Conservation (phyloP, 2,797 vertebrate genomes). For the Melanotaenia trifasciata region DNA sequence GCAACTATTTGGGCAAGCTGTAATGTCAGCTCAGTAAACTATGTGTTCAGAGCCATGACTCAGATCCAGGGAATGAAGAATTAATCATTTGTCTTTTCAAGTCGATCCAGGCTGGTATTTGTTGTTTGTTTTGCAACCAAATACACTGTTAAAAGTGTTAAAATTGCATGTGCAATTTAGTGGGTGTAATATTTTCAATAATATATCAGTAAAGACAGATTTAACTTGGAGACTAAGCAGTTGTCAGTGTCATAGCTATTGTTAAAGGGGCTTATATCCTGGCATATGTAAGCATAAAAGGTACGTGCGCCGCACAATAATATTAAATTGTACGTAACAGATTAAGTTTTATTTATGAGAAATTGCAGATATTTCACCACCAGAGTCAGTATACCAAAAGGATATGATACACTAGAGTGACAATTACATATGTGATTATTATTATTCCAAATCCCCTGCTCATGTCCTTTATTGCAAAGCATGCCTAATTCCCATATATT, state of each 20-base stretch:
- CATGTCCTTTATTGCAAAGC: slow-evolving; percentile 56
- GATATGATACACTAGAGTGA: slow-evolving; percentile 37
- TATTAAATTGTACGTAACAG: slow-evolving; percentile 29
- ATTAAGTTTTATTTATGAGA: slow-evolving; percentile 30
- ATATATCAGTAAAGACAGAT: slow-evolving; percentile 37
- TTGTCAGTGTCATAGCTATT: slow-evolving; percentile 44
- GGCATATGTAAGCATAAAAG: slow-evolving; percentile 25
- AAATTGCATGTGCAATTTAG: slow-evolving; percentile 7
- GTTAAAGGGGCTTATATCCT: slow-evolving; percentile 47
- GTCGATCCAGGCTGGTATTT: slow-evolving; percentile 31
- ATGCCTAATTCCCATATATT: slow-evolving; percentile 65
- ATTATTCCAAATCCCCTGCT: slow-evolving; percentile 53
- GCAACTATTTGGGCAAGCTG: slow-evolving; percentile 74
- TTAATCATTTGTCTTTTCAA: slow-evolving; percentile 56
- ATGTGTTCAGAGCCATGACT: slow-evolving; percentile 55
- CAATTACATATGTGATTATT: slow-evolving; percentile 58
- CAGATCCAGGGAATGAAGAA: slow-evolving; percentile 55
- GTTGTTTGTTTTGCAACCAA: slow-evolving; percentile 34
- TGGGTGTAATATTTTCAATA: background rate
- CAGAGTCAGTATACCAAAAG: slow-evolving; percentile 37
- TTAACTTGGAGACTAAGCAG: slow-evolving; percentile 42
- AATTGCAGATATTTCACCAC: slow-evolving; percentile 23
- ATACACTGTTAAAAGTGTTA: slow-evolving; percentile 20
- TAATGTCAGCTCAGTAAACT: slow-evolving; percentile 74
- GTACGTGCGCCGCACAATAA: background rate